Evolutionary conservation across 2,888 invertebrate genomes (phyloP), one percentile per base, ranked within the genome.

Genomic region (Choristoneura rosaceana): DNA sequence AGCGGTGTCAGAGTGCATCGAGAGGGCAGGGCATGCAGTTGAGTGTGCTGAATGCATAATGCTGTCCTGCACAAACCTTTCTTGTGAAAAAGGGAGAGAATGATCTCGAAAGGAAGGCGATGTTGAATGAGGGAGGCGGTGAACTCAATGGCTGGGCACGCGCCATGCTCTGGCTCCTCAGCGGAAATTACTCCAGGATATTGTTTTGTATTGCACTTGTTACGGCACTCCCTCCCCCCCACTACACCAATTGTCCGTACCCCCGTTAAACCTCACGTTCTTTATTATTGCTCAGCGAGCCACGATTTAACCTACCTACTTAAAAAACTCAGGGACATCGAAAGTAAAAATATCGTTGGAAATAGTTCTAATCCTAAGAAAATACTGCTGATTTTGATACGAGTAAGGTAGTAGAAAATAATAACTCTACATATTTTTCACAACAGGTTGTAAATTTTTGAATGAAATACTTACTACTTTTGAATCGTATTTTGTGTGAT

Each of bases 171-270:
- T 71, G 77, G 74, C 79, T 80, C 78, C 80, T 81, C 80, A 74
- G 80, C 83, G 82, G 82, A 86, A 87, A 88, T 86, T 86, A 86
- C 87, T 80, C 69, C 76, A 79, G 81, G 82, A 83, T 85, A 87
- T 86, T 86, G 85, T 88, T 87, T 85, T 85, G 82, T 84, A 82
- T 81, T 83, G 84, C 84, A 84, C 84, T 87, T 83, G 84, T 85
- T 82, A 83, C 82, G 74, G 70, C 75, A 34, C 67, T 33, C 68
- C 60, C 60, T 17, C 10, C 41, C 55, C 41, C 41, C 38, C 10
- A 17, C 33, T 61, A 50, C 66, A 33, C 25, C 47, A 33, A 63
- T 43, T 25, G 52, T 55, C 43, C 63, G 34, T 17, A 17, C 41
- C 52, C 52, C 50, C 38, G 60, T 73, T 64, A 50, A 55, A 60